phyloP scores from a whole-genome alignment of 1,140 invertebrate species.

The Aphaenogaster ashmeadi region DNA sequence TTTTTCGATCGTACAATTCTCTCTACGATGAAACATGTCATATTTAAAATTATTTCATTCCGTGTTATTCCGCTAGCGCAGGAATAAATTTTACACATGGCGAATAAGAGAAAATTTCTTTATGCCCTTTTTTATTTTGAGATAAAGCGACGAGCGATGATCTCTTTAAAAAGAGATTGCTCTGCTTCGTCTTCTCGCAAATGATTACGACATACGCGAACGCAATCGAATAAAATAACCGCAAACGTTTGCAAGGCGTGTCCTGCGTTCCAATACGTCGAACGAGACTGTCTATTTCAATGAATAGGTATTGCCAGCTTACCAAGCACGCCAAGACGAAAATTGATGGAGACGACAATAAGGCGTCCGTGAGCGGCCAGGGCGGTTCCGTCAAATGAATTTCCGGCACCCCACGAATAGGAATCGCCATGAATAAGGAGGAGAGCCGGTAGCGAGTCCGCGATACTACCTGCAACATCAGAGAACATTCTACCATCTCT shows the following conservation, averaged over 20 bases:
- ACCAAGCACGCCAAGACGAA: slow-evolving; percentile 98
- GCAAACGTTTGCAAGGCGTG: slow-evolving; percentile 2
- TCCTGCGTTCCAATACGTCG: not conserved
- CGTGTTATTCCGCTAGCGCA: not conserved
- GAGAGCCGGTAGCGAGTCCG: slow-evolving; percentile 90
- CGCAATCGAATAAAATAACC: not conserved
- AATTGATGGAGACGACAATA: slow-evolving; percentile 99
- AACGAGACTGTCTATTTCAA: not conserved
- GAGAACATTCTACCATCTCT: slow-evolving; percentile 50
- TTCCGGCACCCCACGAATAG: slow-evolving; percentile 97
- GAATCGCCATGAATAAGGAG: slow-evolving; percentile 98
- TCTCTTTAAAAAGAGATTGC: not conserved
- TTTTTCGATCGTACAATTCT: not conserved
- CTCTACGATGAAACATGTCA: not conserved
- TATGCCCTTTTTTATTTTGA: not conserved
- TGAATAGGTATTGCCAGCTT: slow-evolving; percentile 83
- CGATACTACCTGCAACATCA: slow-evolving; percentile 80
- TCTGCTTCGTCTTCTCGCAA: not conserved
- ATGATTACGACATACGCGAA: not conserved
- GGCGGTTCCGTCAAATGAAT: slow-evolving; percentile 97
- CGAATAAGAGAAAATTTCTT: not conserved
- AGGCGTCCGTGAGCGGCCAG: slow-evolving; percentile 96
- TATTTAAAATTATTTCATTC: not conserved
- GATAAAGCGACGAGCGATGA: not conserved
- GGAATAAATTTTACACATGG: not conserved